Evolutionary conservation across 2,113 vertebrate genomes (phyloP).

Genomic region (Puffinus mauretanicus): DNA sequence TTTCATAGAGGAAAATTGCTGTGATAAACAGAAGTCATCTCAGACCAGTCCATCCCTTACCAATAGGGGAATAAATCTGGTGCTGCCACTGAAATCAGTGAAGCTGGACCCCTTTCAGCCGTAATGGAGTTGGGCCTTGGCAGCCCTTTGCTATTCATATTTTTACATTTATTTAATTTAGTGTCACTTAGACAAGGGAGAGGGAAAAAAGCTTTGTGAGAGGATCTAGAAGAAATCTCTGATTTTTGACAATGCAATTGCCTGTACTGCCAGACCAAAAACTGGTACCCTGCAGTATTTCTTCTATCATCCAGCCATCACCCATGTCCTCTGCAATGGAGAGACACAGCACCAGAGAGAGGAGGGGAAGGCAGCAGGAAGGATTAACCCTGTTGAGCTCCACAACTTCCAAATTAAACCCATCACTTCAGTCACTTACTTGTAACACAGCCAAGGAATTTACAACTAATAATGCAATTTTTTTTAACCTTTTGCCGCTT

Average conservation of each 20-base stretch:
- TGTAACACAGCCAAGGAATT: not conserved
- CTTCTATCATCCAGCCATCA: not conserved
- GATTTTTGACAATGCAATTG: not conserved
- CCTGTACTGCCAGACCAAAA: not conserved
- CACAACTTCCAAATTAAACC: not conserved
- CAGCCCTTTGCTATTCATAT: not conserved
- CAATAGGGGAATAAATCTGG: not conserved
- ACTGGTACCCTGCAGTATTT: not conserved
- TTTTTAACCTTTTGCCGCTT: slow-evolving; percentile 3
- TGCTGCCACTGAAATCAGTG: not conserved
- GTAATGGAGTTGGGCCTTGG: not conserved
- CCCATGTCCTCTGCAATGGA: fast-evolving
- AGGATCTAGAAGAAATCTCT: not conserved
- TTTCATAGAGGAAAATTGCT: slow-evolving; percentile 8
- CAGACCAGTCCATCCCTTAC: not conserved
- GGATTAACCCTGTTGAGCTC: not conserved
- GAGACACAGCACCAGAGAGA: not conserved
- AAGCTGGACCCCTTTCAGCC: not conserved
- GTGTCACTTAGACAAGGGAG: not conserved
- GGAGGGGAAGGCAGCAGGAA: not conserved
- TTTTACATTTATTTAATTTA: not conserved
- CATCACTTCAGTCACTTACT: not conserved
- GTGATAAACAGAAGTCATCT: slow-evolving; percentile 32
- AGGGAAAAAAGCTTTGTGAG: not conserved
- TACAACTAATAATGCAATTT: not conserved